Conservation (phyloP, 1,140 invertebrate genomes). For the Ruditapes philippinarum region DNA sequence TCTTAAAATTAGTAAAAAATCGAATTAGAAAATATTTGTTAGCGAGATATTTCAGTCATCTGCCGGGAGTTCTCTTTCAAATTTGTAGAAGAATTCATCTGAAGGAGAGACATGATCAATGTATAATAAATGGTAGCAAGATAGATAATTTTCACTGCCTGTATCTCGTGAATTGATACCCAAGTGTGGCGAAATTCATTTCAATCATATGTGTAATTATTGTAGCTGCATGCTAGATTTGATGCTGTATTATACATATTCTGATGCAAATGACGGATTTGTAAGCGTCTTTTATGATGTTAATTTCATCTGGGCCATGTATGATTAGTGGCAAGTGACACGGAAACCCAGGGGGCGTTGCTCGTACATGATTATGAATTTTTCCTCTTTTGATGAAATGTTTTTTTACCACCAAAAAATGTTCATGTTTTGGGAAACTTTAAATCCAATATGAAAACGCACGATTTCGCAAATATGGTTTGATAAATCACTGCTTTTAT, state of each 20-base stretch:
- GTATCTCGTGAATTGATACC: constrained; percentile 11
- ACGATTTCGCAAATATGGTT: background rate
- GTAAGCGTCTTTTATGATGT: constrained; percentile 39
- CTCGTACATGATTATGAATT: constrained; percentile 45
- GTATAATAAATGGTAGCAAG: constrained; percentile 13
- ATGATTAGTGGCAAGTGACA: constrained; percentile 32
- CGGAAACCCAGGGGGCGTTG: constrained; percentile 30
- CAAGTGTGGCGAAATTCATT: constrained; percentile 22
- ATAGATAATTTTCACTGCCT: background rate
- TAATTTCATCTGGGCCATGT: constrained; percentile 28
- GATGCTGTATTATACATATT: constrained; percentile 12
- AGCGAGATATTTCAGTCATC: background rate
- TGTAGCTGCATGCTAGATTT: background rate
- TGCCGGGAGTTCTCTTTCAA: background rate
- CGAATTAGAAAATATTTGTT: constrained; percentile 2
- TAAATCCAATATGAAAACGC: background rate
- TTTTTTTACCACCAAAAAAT: background rate
- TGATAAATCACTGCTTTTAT: too few relatives aligned
- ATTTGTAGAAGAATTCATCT: background rate
- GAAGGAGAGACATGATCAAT: constrained; percentile 10
- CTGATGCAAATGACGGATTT: constrained; percentile 31
- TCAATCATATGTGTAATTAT: constrained; percentile 46
- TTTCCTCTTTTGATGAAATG: constrained; percentile 11
- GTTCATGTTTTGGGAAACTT: background rate
- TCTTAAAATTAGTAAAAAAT: too few relatives aligned